phyloP scores from a whole-genome alignment of 2,888 invertebrate genomes.

The Erynnis tages region DNA sequence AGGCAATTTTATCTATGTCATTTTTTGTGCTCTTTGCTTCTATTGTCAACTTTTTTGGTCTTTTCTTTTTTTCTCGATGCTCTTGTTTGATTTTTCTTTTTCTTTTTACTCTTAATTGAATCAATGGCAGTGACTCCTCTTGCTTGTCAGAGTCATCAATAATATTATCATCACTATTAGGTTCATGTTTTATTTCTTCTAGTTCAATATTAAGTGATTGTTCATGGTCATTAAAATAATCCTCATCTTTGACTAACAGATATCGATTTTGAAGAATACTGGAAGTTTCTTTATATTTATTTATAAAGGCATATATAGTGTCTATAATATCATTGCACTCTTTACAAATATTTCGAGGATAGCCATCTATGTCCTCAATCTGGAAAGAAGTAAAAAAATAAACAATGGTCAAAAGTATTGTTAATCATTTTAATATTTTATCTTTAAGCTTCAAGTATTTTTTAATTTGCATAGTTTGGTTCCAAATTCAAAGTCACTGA shows the following conservation, averaged over 20 bases:
- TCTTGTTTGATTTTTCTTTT: conserved; percentile 33
- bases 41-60: conserved; percentile 31
- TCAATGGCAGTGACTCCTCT: conserved; percentile 26
- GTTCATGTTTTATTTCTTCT: conserved; percentile 46
- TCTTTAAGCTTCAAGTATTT: too few relatives aligned
- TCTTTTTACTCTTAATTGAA: conserved; percentile 30
- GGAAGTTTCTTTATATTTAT: conserved; percentile 54
- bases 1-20: conserved; percentile 55
- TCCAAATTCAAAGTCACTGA: too few relatives aligned
- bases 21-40: conserved; percentile 34
- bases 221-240: conserved; percentile 31
- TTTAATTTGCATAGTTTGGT: too few relatives aligned
- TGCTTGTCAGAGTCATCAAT: conserved; percentile 31
- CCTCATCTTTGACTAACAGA: conserved; percentile 51
- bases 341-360: conserved; percentile 60
- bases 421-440: too few relatives aligned
- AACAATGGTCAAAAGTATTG: too few relatives aligned
- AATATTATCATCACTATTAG: conserved; percentile 33
- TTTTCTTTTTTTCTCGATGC: conserved; percentile 11
- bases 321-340: conserved; percentile 54
- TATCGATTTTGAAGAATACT: conserved; percentile 52
- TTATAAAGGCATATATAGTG: conserved; percentile 52
- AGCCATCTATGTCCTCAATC: conserved; percentile 65
- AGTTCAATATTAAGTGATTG: conserved; percentile 40
- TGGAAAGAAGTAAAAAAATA: conserved; percentile 41